Base-by-base conservation (phyloP, 2,113 vertebrate genomes). In the Tetrax tetrax region DNA sequence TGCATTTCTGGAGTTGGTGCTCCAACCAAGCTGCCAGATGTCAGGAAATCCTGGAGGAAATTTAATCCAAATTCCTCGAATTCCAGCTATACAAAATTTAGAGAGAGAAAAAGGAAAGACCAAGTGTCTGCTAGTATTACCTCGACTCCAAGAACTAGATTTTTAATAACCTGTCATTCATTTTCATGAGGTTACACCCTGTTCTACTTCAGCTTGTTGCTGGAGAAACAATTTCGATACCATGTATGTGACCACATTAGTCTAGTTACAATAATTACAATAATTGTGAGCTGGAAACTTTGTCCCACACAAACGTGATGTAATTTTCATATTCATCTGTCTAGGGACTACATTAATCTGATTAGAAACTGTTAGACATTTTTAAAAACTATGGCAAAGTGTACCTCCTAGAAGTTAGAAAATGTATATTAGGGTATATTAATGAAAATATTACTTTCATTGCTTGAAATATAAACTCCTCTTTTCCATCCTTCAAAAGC, bases 11-110 rank as follows among this genome's bases (percentile, higher is more conserved):
- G 69, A 89, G 29, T 33, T 94, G 33, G 4, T 89, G 80, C 27
- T 89, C 51, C 48, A 91, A 89, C 12, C 51, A 91, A 82, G 29
- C 14, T 82, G 57, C 43, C 87, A 96, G 93, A 87, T 61, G 56
- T 79, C 65, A 96, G 89, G 83, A 93, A 91, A 87, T 93, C 53
- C 57, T 84, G 57, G 9, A 84, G 83, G 69, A 96, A 94, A 84
- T 96, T 91, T 75, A 71, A n/a, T 78, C 45, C 33, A 91, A 79
- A 41, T 95, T 95, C 83, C 38, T 93, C 4, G 5, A 93, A 79
- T 89, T 96, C 65, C 43, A 91, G 5, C 29, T 1, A 3, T 81
- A 63, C 11, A 74, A 72, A 79, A 89, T 74, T 33, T 74, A 88
- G 53, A 68, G 50, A 61, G 9, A 33, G 12, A 72, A 85, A 78